A percentile compares a stretch with the other conserved stretches of the same genome.
phyloP scores from a whole-genome alignment of 2,797 vertebrate genomes.

The Gymnothorax reevesii region DNA sequence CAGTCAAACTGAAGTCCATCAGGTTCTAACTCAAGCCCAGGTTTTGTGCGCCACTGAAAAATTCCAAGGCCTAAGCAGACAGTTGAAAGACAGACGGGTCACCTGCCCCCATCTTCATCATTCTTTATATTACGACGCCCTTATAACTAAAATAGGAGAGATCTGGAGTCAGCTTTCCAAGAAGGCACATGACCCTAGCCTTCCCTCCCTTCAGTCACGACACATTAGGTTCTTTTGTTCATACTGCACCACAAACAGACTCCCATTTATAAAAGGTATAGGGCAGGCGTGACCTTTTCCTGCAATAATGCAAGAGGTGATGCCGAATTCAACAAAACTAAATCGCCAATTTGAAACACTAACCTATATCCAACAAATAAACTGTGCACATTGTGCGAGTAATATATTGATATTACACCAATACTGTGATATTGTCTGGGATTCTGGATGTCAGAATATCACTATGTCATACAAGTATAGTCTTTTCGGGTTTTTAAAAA shows the following conservation, averaged over 20 bases:
- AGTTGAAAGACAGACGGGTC: neutral
- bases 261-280: neutral
- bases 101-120: neutral
- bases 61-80: neutral
- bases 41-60: neutral
- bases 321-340: neutral
- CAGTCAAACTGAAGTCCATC: neutral
- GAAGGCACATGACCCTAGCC: neutral
- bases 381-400: no score
- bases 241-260: neutral
- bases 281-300: neutral
- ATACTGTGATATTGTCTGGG: no score
- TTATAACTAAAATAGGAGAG: neutral
- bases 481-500: no score
- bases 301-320: neutral
- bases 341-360: neutral
- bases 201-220: neutral
- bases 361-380: neutral
- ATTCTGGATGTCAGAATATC: no score
- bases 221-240: neutral
- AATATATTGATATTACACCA: neutral
- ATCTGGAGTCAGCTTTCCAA: neutral
- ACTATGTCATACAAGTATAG: no score
- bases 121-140: neutral
- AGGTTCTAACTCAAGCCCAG: neutral